Evolutionary conservation across 2,797 vertebrate genomes (phyloP).

Genomic region (Rhinella marina): DNA sequence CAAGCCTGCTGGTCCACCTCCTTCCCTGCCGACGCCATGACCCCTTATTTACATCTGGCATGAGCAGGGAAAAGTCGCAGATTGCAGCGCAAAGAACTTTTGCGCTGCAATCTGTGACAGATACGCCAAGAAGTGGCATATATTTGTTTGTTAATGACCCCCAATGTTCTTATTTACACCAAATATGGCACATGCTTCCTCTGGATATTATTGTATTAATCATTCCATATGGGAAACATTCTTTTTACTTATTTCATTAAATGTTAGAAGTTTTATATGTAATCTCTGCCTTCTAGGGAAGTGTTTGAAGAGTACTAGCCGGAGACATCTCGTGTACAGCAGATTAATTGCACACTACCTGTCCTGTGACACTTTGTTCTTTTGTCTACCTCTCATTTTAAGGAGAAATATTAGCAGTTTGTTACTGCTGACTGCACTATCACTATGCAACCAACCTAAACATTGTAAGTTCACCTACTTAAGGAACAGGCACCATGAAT

Average conservation of each 20-base stretch:
- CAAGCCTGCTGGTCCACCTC: too few species aligned
- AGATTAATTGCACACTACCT: neutral
- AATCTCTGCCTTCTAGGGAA: constrained; percentile 12
- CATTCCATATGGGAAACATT: neutral
- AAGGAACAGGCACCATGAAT: accelerated
- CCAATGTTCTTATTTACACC: too few species aligned
- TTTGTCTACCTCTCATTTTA: constrained; percentile 22
- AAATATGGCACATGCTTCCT: too few species aligned
- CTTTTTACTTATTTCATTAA: neutral
- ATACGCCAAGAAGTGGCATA: too few species aligned
- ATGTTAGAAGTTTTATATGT: neutral
- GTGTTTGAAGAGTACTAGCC: neutral
- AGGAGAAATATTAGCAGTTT: constrained; percentile 24
- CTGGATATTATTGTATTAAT: neutral
- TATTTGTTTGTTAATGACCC: too few species aligned
- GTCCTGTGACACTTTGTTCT: constrained; percentile 25
- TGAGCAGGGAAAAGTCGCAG: too few species aligned
- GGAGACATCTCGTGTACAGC: neutral
- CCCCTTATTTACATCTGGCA: too few species aligned
- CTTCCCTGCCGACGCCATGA: too few species aligned
- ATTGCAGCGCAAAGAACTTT: too few species aligned
- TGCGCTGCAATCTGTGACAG: too few species aligned
- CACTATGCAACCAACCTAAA: accelerated
- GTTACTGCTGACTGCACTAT: neutral
- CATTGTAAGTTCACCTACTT: neutral